Evolutionary conservation across 2,113 vertebrate species (phyloP).

Genomic region (Azemiops feae): DNA sequence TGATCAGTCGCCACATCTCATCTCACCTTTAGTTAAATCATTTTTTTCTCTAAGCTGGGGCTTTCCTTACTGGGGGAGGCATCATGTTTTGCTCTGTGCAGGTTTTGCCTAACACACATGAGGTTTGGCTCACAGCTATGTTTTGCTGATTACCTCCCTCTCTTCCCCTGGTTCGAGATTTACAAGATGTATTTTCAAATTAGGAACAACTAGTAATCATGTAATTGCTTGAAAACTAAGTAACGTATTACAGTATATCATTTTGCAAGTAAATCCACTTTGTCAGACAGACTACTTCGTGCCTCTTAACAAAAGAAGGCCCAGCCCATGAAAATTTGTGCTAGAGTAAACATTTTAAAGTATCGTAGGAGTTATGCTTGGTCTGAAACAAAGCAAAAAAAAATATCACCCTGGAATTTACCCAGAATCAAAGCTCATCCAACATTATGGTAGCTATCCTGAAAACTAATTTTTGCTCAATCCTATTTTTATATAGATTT

Average conservation of each 20-base stretch:
- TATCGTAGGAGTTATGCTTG: background rate
- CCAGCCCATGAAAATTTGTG: background rate
- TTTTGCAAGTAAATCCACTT: background rate
- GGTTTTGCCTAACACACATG: slow-evolving; percentile 16
- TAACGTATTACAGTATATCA: background rate
- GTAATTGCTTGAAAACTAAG: background rate
- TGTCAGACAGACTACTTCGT: background rate
- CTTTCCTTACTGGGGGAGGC: background rate
- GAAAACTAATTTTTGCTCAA: slow-evolving; percentile 15
- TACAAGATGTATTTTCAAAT: background rate
- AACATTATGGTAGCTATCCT: background rate
- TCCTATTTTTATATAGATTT: background rate
- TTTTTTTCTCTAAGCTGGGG: background rate
- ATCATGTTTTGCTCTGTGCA: background rate
- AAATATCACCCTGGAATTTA: background rate
- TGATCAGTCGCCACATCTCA: background rate
- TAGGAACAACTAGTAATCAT: background rate
- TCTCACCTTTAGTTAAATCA: background rate
- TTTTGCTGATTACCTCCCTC: background rate
- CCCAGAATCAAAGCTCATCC: background rate
- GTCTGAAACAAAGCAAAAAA: background rate
- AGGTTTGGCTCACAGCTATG: background rate
- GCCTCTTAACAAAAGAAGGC: background rate
- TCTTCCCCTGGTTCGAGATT: background rate
- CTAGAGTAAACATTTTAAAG: background rate